Percentiles rank a stretch among this genome's conserved stretches.
Evolutionary conservation across 35 echinoderm and acorn worm genomes (phyloP).

Genomic region (Ophioderma brevispina): DNA sequence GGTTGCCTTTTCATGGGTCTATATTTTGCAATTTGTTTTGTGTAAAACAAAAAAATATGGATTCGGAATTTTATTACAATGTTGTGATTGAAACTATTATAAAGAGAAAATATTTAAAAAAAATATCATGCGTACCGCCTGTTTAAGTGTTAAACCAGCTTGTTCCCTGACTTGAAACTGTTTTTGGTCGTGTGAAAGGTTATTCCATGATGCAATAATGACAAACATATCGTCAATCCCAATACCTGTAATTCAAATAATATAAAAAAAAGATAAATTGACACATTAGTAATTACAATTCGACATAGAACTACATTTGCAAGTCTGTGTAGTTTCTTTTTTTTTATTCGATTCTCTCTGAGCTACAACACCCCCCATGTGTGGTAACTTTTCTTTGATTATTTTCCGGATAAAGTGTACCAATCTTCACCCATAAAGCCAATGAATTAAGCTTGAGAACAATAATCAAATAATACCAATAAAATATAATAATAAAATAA

Average conservation of each 20-base stretch:
- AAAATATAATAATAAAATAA: too few relatives aligned
- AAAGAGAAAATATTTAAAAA: too few relatives aligned
- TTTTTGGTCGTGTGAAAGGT: neutral
- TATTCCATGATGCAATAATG: slow-evolving; percentile 17
- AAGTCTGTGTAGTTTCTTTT: neutral
- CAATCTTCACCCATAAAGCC: too few relatives aligned
- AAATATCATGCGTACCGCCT: slow-evolving; percentile 20
- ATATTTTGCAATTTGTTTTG: too few relatives aligned
- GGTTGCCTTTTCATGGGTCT: too few relatives aligned
- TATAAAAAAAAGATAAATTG: neutral
- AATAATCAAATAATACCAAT: too few relatives aligned
- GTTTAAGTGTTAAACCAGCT: neutral
- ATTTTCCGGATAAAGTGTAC: too few relatives aligned
- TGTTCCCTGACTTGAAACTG: neutral
- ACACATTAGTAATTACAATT: neutral
- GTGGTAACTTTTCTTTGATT: too few relatives aligned
- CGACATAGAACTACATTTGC: neutral
- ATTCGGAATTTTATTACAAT: too few relatives aligned
- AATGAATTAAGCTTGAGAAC: too few relatives aligned
- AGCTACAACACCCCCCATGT: neutral
- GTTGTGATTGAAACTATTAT: too few relatives aligned
- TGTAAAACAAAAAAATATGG: too few relatives aligned
- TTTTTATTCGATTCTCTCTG: neutral
- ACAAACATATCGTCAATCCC: neutral
- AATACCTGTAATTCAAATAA: neutral